Evolutionary conservation across 2,888 invertebrate species (phyloP).

Genomic region (Platerodrilus igneus): DNA sequence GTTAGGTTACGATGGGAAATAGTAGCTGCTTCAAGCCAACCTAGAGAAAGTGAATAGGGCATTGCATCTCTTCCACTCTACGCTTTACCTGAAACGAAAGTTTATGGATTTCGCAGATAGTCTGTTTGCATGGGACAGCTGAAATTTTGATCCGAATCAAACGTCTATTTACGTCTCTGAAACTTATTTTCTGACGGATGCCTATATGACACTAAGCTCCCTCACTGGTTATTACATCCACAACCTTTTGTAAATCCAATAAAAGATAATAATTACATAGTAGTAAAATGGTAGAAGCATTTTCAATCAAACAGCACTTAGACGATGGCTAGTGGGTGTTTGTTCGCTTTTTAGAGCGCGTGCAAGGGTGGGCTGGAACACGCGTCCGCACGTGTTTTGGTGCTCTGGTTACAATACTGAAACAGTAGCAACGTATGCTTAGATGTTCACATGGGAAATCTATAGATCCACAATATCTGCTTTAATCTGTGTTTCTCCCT

Average conservation of each 20-base stretch:
- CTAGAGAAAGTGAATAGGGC: too few relatives aligned
- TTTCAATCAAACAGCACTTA: constrained; percentile 30
- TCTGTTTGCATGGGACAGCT: too few relatives aligned
- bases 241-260: constrained; percentile 11
- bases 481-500: constrained; percentile 30
- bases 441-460: constrained; percentile 37
- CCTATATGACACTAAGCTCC: too few relatives aligned
- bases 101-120: too few relatives aligned
- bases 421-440: constrained; percentile 23
- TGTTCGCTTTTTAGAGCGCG: constrained; percentile 35
- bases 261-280: constrained; percentile 25
- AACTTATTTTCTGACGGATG: too few relatives aligned
- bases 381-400: constrained; percentile 31
- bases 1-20: too few relatives aligned
- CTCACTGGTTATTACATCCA: too few relatives aligned
- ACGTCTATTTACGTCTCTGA: too few relatives aligned
- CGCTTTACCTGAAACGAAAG: too few relatives aligned
- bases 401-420: constrained; percentile 33
- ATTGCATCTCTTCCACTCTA: too few relatives aligned
- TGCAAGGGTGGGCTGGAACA: constrained; percentile 27
- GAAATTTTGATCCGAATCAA: too few relatives aligned
- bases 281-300: constrained; percentile 20
- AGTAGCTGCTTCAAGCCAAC: too few relatives aligned
- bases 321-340: constrained; percentile 32
- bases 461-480: constrained; percentile 31